Base-by-base conservation (phyloP, 2,888 invertebrate genomes). In the Apantesis nais region DNA sequence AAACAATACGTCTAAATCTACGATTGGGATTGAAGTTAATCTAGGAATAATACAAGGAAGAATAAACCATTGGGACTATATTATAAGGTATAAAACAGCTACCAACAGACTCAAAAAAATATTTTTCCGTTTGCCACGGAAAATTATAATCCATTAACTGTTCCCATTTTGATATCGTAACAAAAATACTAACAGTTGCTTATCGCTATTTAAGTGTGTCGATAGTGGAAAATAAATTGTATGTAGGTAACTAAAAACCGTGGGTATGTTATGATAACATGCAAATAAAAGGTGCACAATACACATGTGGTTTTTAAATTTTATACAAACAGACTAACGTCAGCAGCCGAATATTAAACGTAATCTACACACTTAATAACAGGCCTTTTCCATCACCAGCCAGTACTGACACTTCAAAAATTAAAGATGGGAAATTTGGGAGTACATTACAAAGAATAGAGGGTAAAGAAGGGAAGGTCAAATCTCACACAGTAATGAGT, bases 151-250 rank as follows among this genome's bases (percentile, higher is more conserved):
- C 25, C 12, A 29, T 25, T 63, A 41, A 34, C 7, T 62, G 70
- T 55, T 58, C 62, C 66, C 66, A 62, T 70, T 70, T 22, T 70
- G 62, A 66, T 70, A 70, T 66, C 66, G 34, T 34, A 63, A 62
- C 63, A 66, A 66, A 66, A 66, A 60, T 55, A 67, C 62, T 39
- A 71, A 66, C 58, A 22, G n/a, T 19, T 62, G 37, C 44, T 71
- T 71, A 71, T 71, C 70, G 70, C n/a, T 22, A n/a, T 60, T 58
- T 63, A 68, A 68, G 29, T 55, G 63, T 9, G 48, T 39, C 37
- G 66, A 60, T 67, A 37, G 67, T 71, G 63, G 67, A 67, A 71
- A 67, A 67, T n/a, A 63, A 39, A 37, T 52, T 12, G 52, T 63
- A 22, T 41, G 12, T 68, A n/a, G n/a, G n/a, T n/a, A 44, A 12